Conservation (phyloP, 2,888 invertebrate genomes). For the Glaucopsyche alexis region DNA sequence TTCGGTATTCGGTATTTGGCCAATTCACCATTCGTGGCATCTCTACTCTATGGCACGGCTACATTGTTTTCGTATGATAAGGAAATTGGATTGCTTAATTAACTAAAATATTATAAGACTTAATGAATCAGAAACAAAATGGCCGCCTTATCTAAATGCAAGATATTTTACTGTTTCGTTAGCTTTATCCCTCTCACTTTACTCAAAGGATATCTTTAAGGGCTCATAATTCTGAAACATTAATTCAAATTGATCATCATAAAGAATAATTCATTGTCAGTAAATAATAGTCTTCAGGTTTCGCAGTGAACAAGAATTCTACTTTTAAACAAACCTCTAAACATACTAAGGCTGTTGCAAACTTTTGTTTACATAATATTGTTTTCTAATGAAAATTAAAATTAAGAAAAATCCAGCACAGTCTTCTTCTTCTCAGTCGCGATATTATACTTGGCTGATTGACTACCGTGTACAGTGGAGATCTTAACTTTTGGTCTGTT, state of each 20-base stretch:
- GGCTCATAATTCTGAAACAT: not conserved
- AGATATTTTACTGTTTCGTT: not conserved
- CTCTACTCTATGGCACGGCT: not conserved
- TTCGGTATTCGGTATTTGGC: no score
- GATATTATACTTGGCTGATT: no score
- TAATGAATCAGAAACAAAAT: constrained; percentile 20
- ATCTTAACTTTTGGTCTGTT: not conserved
- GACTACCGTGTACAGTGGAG: no score
- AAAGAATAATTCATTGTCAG: not conserved
- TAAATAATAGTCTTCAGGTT: not conserved
- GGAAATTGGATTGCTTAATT: constrained; percentile 5
- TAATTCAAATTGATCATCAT: not conserved
- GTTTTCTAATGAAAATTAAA: no score
- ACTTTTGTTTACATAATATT: no score
- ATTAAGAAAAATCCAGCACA: no score
- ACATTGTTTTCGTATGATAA: constrained; percentile 3
- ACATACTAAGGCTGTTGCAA: no score
- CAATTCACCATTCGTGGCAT: no score
- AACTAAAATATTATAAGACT: not conserved
- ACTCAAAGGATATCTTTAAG: not conserved
- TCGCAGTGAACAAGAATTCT: not conserved
- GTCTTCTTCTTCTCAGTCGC: no score
- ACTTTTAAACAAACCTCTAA: no score
- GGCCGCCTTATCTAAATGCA: constrained; percentile 3
- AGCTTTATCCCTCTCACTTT: not conserved